Base-by-base conservation (phyloP, 1,140 invertebrate genomes). In the Diuraphis noxia region DNA sequence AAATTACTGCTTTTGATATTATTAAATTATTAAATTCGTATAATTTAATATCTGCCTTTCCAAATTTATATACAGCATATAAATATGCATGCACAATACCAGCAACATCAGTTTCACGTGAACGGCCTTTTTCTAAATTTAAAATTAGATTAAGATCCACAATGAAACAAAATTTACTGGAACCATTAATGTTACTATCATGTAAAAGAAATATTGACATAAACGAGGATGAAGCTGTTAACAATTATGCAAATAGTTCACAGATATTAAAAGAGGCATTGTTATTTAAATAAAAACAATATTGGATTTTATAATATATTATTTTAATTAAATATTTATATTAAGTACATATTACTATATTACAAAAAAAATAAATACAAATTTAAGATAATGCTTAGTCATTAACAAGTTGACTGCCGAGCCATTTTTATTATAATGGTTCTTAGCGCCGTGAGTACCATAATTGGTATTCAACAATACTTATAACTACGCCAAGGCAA, bases 51-150 rank as follows among this genome's bases (percentile, higher is more conserved):
- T 77, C 72, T 77, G n/a, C 72, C 10, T 36, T 36, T 36, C 34
- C 72, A 77, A 77, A 77, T 77, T 77, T 77, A 36, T 77, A 77
- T 6, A 77, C 72, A 77, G 72, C 72, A 77, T 77, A 77, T 77
- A 77, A 77, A 77, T 77, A 34, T 77, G 72, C 72, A 77, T 77
- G 72, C 72, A 84, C 81, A 84, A 84, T 84, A 43, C 81, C 81
- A 84, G 81, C 30, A 41, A 43, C 82, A 25, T 84, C 82, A 84
- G 82, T 41, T 84, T 84, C 82, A 3, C 30, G 82, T 84, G 82
- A 84, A 84, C 38, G 40, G 25, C 17, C 23, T 46, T 84, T 84
- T 84, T 41, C 38, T 46, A 84, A 84, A 84, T 84, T 84, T 41
- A 84, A 43, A 84, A 84, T 40, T 41, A 41, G 41, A 41, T 84